A percentile compares a stretch with the other conserved stretches of the same genome.
These are phyloP conservation scores for Drosophila gaucha DNA, from an alignment of 2,888 invertebrate species.

Conservation along the genomic window DNA sequence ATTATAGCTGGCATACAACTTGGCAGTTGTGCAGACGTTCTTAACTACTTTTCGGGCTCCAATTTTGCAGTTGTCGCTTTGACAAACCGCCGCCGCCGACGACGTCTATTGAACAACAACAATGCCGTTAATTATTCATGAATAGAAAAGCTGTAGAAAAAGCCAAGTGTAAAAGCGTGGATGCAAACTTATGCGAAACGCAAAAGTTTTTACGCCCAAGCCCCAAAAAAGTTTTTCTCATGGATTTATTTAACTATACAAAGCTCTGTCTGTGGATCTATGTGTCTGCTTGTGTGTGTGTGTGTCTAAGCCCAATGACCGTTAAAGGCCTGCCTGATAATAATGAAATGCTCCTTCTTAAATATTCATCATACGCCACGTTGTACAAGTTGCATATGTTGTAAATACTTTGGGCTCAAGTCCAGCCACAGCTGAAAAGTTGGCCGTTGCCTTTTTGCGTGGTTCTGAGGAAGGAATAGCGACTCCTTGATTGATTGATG, in stretches of 20 bases:
- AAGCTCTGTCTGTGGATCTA: constrained; percentile 22
- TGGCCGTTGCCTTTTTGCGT: constrained; percentile 15
- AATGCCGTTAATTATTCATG: constrained; percentile 78
- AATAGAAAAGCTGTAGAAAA: constrained; percentile 59
- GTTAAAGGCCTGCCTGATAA: constrained; percentile 52
- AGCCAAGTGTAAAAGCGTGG: constrained; percentile 48
- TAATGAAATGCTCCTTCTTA: constrained; percentile 68
- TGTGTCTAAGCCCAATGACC: constrained; percentile 22
- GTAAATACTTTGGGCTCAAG: constrained; percentile 65
- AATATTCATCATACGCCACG: constrained; percentile 67
- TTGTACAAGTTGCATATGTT: constrained; percentile 73
- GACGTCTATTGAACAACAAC: constrained; percentile 60
- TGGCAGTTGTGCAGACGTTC: constrained; percentile 38
- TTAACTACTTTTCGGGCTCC: constrained; percentile 61
- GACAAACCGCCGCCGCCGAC: constrained; percentile 47
- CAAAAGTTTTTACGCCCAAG: constrained; percentile 57
- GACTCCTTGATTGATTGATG: constrained; percentile 72
- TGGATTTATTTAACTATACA: constrained; percentile 63
- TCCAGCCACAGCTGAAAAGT: constrained; percentile 58
- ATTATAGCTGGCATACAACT: constrained; percentile 10
- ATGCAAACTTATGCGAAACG: constrained; percentile 56
- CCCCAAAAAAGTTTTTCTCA: constrained; percentile 56
- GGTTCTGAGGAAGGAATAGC: not conserved
- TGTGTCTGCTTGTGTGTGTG: not conserved
- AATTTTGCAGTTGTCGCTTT: constrained; percentile 50